Evolutionary conservation across 2,797 vertebrate genomes (phyloP), one percentile per base, ranked within the genome.

Genomic region (Pseudochaenichthys georgianus): DNA sequence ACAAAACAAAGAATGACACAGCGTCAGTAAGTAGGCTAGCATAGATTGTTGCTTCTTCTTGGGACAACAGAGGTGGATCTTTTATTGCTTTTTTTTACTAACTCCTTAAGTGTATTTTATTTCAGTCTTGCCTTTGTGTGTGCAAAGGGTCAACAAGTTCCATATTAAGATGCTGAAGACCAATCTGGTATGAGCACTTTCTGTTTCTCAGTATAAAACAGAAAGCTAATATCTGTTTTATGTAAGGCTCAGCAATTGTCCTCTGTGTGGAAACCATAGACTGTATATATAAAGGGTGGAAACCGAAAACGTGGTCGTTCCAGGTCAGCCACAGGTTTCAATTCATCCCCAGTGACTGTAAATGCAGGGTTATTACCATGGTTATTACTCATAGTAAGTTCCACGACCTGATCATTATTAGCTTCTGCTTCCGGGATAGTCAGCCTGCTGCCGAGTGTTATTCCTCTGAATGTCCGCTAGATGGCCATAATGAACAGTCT

Each of bases 381-480:
- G 21, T 23, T 23, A 64, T 28, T 28, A 64, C 23, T 67, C 66
- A 76, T 17, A 52, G 21, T 51, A 11, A 69, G 47, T 77, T 85
- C 75, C 59, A 58, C n/a, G 10, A 61, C 38, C 2, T 64, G 21
- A 41, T 5, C 10, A 15, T 5, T n/a, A 59, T 2, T 4, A 9
- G 17, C 59, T 60, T 48, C 31, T 55, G 51, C 45, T n/a, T n/a
- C n/a, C 9, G 12, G 4, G 16, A 21, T 2, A 12, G 53, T 58
- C 46, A 48, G 23, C 10, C 31, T 47, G 31, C 28, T 58, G 48
- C 23, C 13, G 9, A 16, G 13, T 80, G 78, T 79, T 28, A 59
- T 87, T 31, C 43, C 68, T 57, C 55, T 50, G 13, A 55, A 2
- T 19, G 5, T 9, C 61, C 84, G 81, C 13, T 77, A 83, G 81